Evolutionary conservation across 1,140 invertebrate genomes (phyloP).

Genomic region (Eriosoma lanigerum): DNA sequence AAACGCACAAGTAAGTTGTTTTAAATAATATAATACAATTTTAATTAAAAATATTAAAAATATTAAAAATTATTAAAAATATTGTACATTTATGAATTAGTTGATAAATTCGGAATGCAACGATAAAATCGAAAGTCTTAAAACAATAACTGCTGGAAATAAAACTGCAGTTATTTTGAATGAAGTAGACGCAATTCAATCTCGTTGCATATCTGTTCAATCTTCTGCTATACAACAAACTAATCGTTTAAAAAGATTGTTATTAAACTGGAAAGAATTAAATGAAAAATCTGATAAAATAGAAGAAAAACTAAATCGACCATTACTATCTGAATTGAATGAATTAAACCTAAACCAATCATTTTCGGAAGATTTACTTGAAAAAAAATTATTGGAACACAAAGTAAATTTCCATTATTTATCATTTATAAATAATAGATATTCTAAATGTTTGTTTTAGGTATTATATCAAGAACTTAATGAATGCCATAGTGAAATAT

Average conservation of each 20-base stretch:
- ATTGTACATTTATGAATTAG: conserved; percentile 53
- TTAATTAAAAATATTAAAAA: neutral
- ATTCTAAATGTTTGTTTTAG: conserved; percentile 53
- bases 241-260: conserved; percentile 75
- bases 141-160: conserved; percentile 70
- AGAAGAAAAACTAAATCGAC: conserved; percentile 71
- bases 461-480: conserved; percentile 79
- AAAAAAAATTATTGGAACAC: conserved; percentile 70
- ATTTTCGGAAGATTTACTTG: conserved; percentile 69
- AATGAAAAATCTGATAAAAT: conserved; percentile 72
- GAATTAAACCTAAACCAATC: conserved; percentile 62
- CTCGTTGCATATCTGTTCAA: conserved; percentile 75
- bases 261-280: conserved; percentile 78
- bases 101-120: conserved; percentile 61
- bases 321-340: conserved; percentile 63
- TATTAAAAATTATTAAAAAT: too few species aligned
- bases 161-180: conserved; percentile 68
- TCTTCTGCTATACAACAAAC: conserved; percentile 72
- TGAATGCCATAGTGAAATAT: conserved; percentile 77
- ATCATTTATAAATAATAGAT: neutral
- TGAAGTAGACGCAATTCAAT: conserved; percentile 79
- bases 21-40: neutral
- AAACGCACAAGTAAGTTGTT: conserved; percentile 57
- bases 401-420: conserved; percentile 59
- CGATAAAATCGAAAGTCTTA: conserved; percentile 61